phyloP scores from a whole-genome alignment of 1,140 invertebrate genomes.

The Drosophila takahashii region DNA sequence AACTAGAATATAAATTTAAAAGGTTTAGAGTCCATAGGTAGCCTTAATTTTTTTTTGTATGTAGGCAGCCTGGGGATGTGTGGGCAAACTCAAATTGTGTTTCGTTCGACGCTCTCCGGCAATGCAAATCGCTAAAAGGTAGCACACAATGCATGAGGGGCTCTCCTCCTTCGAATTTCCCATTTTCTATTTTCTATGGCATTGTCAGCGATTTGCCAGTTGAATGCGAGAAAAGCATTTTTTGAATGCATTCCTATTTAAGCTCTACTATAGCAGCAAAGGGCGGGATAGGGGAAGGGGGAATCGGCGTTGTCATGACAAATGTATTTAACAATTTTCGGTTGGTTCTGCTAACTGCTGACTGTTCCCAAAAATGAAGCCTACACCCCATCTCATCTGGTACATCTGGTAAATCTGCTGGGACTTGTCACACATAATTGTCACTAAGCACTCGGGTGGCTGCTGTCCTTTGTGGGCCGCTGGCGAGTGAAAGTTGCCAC shows the following conservation, averaged over 20 bases:
- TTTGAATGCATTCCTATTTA: constrained; percentile 70
- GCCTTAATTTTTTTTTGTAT: constrained; percentile 7
- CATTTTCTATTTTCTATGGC: constrained; percentile 55
- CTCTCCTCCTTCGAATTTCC: constrained; percentile 4
- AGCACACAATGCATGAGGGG: constrained; percentile 48
- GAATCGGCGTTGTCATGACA: constrained; percentile 71
- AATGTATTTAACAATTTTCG: constrained; percentile 82
- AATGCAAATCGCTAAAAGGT: constrained; percentile 80
- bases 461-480: constrained; percentile 43
- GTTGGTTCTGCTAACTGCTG: constrained; percentile 51
- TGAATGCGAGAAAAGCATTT: constrained; percentile 77
- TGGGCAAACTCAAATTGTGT: constrained; percentile 75
- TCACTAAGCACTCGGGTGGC: constrained; percentile 55
- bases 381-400: constrained; percentile 15
- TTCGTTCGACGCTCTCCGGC: constrained; percentile 65
- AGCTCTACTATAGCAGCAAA: constrained; percentile 12
- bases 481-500: constrained; percentile 39
- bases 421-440: constrained; percentile 82
- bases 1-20: background rate
- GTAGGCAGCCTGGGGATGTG: constrained; percentile 56
- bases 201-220: constrained; percentile 80
- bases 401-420: background rate
- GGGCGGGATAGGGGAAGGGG: background rate
- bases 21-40: background rate
- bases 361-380: constrained; percentile 61